These are phyloP conservation scores for Tragulus kanchil DNA, from an alignment of 2,113 vertebrate species.

Conservation along the genomic window DNA sequence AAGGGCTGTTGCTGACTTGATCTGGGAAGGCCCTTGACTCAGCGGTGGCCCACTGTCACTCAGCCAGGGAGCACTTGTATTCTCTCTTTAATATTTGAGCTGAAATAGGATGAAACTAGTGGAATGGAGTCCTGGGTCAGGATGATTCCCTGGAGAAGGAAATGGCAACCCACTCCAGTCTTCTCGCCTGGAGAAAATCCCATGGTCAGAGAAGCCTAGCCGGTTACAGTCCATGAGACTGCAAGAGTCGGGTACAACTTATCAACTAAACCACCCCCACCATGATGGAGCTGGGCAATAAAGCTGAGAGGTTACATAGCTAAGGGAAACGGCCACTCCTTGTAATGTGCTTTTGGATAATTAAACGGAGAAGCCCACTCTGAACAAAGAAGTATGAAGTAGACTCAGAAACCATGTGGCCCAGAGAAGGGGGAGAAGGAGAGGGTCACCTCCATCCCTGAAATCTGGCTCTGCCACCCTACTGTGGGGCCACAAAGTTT, in stretches of 20 bases:
- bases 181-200: too few species aligned
- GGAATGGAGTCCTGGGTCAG: too few species aligned
- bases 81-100: neutral
- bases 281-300: too few species aligned
- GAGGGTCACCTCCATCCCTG: neutral
- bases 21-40: neutral
- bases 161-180: too few species aligned
- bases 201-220: too few species aligned
- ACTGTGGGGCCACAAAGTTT: neutral
- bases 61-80: neutral
- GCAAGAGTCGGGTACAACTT: too few species aligned
- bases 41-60: fast-evolving
- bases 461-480: neutral
- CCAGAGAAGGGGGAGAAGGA: neutral
- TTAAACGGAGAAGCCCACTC: neutral
- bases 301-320: neutral
- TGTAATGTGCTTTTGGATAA: neutral
- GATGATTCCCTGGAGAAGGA: too few species aligned
- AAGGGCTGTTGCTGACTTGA: neutral
- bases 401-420: neutral
- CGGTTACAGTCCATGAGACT: too few species aligned
- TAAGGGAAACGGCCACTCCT: neutral
- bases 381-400: neutral
- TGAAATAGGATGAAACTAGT: neutral
- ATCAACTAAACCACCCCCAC: too few species aligned